These are phyloP conservation scores for Ditylenchus weischeri DNA, from an alignment of 2,888 invertebrate genomes.

Conservation along the genomic window DNA sequence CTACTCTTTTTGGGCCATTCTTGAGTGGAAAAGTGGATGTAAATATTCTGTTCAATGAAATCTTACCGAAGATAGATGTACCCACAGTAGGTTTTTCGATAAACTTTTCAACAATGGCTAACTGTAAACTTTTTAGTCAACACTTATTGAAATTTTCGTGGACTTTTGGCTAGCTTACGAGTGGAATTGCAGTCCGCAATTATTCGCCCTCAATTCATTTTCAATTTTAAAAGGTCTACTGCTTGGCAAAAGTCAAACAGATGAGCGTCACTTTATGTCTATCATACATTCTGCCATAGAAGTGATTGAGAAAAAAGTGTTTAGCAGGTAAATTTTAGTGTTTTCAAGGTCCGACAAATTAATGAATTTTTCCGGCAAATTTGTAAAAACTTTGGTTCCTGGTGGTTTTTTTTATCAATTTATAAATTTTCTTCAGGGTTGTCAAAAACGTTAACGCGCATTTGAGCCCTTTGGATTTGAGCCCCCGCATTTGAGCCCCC, in stretches of 20 bases:
- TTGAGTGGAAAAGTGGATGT: conserved; percentile 15
- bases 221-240: conserved; percentile 1
- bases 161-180: conserved; percentile 17
- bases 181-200: conserved; percentile 18
- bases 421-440: no score
- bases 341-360: no score
- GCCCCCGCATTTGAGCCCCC: no score
- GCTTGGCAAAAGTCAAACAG: background rate
- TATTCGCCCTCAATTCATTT: conserved; percentile 12
- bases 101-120: background rate
- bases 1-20: conserved; percentile 20
- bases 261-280: no score
- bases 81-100: conserved; percentile 8
- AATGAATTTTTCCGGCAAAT: no score
- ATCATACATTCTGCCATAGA: background rate
- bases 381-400: no score
- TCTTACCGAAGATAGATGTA: conserved; percentile 14
- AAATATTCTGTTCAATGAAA: conserved; percentile 15
- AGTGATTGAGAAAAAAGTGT: conserved; percentile 17
- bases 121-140: conserved; percentile 11
- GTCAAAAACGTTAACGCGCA: no score
- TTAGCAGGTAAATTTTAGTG: conserved; percentile 17
- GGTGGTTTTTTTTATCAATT: no score
- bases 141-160: conserved; percentile 12
- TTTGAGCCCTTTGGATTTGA: no score